Evolutionary conservation across 2,797 vertebrate genomes (phyloP), one percentile per base, ranked within the genome.

Genomic region (Anas flavirostris): DNA sequence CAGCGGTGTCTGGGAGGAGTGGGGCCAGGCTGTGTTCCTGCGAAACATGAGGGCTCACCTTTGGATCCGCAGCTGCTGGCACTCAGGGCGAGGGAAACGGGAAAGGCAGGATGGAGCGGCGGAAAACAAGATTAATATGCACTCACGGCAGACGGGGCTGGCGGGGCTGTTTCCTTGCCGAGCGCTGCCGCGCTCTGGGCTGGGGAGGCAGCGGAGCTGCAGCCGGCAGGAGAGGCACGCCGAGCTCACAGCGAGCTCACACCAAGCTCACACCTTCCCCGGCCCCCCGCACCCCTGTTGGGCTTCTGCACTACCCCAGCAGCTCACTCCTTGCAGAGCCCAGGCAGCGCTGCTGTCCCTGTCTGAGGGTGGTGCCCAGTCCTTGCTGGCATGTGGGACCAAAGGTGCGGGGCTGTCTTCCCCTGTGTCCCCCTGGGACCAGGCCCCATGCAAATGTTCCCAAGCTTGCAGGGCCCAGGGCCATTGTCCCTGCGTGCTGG

Each of bases 61-160:
- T 92, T 91, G 78, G 95, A 93, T 98, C 97, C 97, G 97, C 44
- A 79, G 93, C 90, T 50, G 35, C 92, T 79, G 97, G 75, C 75
- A 88, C 84, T 92, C 88, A 86, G 69, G 44, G 84, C 5, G 12
- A 88, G 83, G 92, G 93, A 97, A 92, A 90, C 13, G 43, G 91
- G 88, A 88, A 91, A 87, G 77, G 64, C 78, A 89, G 91, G 79
- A 93, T 90, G 83, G 93, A 89, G 52, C 62, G 58, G 92, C 92
- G 91, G 84, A 93, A 97, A 97, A 93, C 59, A 95, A 92, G 95
- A 96, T 97, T 92, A 97, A 97, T 94, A 93, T 62, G 76, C 19
- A 28, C 74, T 96, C 17, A 2, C 53, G 86, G 82, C 93, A 94
- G 94, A 78, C 63, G 75, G 70, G 74, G 83, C 73, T 77, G 83